Base-by-base conservation (phyloP, 2,888 invertebrate species). In the Panorpa germanica region DNA sequence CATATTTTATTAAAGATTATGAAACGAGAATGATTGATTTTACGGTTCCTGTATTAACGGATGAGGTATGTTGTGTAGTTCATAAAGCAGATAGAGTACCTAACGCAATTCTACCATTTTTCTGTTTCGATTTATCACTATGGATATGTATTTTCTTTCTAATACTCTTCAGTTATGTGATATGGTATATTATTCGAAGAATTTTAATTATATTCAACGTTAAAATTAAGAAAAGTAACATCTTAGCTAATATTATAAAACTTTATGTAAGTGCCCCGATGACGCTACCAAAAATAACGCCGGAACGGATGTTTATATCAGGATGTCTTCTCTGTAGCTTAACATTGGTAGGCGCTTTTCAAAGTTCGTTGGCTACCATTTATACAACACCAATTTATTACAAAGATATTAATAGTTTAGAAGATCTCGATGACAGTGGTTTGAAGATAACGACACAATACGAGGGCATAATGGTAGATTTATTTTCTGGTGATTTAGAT, bases 1-100 rank as follows among this genome's bases (percentile, higher is more conserved):
- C 53, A 1, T 49, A 51, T 35, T 58, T 58, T 33, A 41, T 57
- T 3, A 58, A 57, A 37, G 52, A 53, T 29, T 58, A 58, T 34
- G 43, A 48, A 0, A 45, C 52, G 3, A 35, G 40, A 2, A 46
- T 47, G 3, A 36, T 56, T 2, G 49, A 47, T 31, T 56, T 56
- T 34, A 49, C 50, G 3, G 44, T 45, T 5, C 41, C 51, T 2
- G 45, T 55, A 4, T 50, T 50, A 37, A 47, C 44, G 36, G 57
- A 58, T 24, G 41, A 49, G 12, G 40, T 58, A 5, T 58, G 57
- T 22, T 45, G 54, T 18, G 45, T 47, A 27, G 53, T 57, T 4
- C 45, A 46, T 24, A 55, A 55, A 42, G 50, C 57, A 0, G 45
- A 48, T 29, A 41, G 46, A 3, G 45, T 55, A 32, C 55, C 57